Percentiles rank a stretch among this genome's conserved stretches.
Evolutionary conservation across 1,140 invertebrate species (phyloP).

Genomic region (Bombus waltoni): DNA sequence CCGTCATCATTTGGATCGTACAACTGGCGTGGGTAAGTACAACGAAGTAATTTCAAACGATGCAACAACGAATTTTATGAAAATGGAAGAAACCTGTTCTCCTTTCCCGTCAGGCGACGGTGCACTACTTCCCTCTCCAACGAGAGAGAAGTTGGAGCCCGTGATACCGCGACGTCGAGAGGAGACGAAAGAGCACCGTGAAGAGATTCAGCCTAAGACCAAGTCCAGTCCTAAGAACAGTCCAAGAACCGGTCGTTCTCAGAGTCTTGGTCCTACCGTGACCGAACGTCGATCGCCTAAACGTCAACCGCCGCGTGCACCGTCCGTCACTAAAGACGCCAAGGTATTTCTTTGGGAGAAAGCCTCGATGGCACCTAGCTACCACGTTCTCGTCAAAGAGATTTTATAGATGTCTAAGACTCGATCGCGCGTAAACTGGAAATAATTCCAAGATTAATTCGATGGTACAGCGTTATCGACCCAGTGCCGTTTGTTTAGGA

Average conservation of each 20-base stretch:
- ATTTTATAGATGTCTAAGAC: background rate
- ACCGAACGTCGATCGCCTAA: slow-evolving; percentile 88
- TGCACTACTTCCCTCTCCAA: slow-evolving; percentile 86
- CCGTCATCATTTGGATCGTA: slow-evolving; percentile 88
- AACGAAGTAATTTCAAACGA: background rate
- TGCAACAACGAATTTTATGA: too few species aligned
- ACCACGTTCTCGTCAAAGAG: background rate
- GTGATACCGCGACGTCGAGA: slow-evolving; percentile 87
- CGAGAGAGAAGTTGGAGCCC: slow-evolving; percentile 88
- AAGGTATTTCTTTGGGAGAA: slow-evolving; percentile 72
- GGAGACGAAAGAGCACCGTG: slow-evolving; percentile 80
- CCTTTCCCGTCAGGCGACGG: slow-evolving; percentile 79
- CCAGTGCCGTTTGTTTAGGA: slow-evolving; percentile 62
- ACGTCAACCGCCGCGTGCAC: slow-evolving; percentile 84
- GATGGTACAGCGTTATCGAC: background rate
- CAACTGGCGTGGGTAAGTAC: slow-evolving; percentile 86
- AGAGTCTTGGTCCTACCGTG: slow-evolving; percentile 86
- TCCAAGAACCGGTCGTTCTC: slow-evolving; percentile 85
- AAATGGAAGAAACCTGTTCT: background rate
- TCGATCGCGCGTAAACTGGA: background rate
- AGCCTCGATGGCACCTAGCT: background rate
- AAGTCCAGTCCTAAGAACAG: slow-evolving; percentile 88
- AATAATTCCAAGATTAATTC: background rate
- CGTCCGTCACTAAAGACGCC: slow-evolving; percentile 84
- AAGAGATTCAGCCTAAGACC: slow-evolving; percentile 77